Evolutionary conservation across 2,888 invertebrate genomes (phyloP).

Genomic region (Onthophagus sagittarius): DNA sequence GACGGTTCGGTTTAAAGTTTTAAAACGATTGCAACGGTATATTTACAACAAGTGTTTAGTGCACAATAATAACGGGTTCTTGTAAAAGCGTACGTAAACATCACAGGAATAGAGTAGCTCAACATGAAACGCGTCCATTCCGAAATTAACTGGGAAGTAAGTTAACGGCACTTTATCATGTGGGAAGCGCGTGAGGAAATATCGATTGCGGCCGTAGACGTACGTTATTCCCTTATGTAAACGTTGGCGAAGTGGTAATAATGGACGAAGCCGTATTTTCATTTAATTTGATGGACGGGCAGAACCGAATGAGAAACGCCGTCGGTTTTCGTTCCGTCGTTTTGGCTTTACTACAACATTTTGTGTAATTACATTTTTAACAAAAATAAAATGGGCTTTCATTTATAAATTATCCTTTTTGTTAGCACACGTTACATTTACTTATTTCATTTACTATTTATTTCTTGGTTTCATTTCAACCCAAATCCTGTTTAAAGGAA

Average conservation of each 20-base stretch:
- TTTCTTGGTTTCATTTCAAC: slow-evolving; percentile 33
- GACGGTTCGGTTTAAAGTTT: neutral
- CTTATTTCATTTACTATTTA: neutral
- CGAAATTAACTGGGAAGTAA: no score
- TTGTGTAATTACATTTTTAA: neutral
- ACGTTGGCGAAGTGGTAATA: neutral
- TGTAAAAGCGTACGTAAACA: neutral
- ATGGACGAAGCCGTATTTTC: slow-evolving; percentile 7
- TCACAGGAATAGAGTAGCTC: neutral
- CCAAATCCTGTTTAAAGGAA: slow-evolving; percentile 37
- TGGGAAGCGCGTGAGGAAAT: slow-evolving; percentile 4
- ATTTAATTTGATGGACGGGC: slow-evolving; percentile 2
- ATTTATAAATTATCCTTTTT: no score
- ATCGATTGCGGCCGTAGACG: slow-evolving; percentile 3
- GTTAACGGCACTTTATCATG: neutral
- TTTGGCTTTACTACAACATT: neutral
- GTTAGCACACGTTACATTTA: no score
- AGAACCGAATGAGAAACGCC: no score
- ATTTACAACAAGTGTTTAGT: neutral
- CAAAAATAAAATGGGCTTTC: no score
- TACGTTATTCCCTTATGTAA: slow-evolving; percentile 5
- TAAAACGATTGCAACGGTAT: neutral
- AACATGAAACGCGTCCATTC: neutral
- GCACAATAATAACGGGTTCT: neutral
- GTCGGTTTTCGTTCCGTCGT: neutral